Conservation (phyloP, 2,888 invertebrate genomes). For the Drosophila sordidapex region DNA sequence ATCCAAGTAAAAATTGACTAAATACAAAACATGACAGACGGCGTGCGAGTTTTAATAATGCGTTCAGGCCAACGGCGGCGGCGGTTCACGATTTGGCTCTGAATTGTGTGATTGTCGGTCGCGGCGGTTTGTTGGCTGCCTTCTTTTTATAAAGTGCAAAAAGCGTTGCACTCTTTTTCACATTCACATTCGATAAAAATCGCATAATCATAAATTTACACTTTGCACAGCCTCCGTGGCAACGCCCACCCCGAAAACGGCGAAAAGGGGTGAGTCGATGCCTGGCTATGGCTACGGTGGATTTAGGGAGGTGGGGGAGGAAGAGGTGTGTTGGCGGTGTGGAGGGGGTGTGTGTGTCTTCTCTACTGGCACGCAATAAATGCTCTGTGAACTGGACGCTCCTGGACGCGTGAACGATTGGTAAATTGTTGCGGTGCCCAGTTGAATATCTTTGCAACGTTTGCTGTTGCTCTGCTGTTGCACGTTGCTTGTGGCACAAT, state of each 20-base stretch:
- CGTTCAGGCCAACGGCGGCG: slow-evolving; percentile 53
- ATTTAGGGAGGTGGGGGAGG: slow-evolving; percentile 4
- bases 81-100: slow-evolving; percentile 24
- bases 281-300: background rate
- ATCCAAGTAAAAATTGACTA: slow-evolving; percentile 70
- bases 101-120: slow-evolving; percentile 17
- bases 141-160: slow-evolving; percentile 81
- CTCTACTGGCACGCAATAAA: slow-evolving; percentile 57
- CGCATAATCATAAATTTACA: slow-evolving; percentile 85
- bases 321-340: background rate
- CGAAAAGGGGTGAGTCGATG: slow-evolving; percentile 48
- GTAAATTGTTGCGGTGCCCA: slow-evolving; percentile 69
- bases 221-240: slow-evolving; percentile 84
- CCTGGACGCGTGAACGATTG: slow-evolving; percentile 81
- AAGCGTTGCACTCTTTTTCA: slow-evolving; percentile 77
- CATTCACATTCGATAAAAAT: slow-evolving; percentile 83
- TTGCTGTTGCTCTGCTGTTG: slow-evolving; percentile 13
- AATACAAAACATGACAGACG: slow-evolving; percentile 79
- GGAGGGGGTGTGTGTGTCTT: slow-evolving; percentile 2
- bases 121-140: slow-evolving; percentile 24
- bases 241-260: slow-evolving; percentile 71
- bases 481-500: slow-evolving; percentile 63
- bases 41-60: slow-evolving; percentile 82
- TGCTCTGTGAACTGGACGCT: slow-evolving; percentile 65
- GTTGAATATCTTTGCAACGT: slow-evolving; percentile 34